Base-by-base conservation (phyloP, 2,113 vertebrate genomes). In the Seriola dumerili region DNA sequence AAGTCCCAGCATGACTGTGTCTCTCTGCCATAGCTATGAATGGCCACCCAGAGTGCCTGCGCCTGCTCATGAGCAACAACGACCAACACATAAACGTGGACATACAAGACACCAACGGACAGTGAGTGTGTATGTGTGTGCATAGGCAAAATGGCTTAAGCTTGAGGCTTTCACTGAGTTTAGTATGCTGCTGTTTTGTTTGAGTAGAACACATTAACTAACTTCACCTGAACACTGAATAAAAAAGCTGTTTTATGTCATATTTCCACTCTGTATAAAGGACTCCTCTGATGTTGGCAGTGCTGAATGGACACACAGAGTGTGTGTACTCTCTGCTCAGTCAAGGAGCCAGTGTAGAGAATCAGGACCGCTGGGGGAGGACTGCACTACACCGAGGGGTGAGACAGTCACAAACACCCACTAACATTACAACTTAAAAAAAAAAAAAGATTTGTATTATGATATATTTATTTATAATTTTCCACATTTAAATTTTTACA, bases 281-380 rank as follows among this genome's bases (percentile, higher is more conserved):
- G 93, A 99, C 97, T 72, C 96, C 98, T 73, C 91, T 99, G 91
- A 99, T 99, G 98, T 65, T 99, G 72, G 97, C 98, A n/a, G 97
- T 99, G 85, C 96, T 99, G 82, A 99, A 97, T 0, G 97, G 98
- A 85, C 97, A 99, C 94, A 97, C 96, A 0, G 98, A 99, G 88
- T 99, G 98, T 62, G 98, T 98, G 52, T 98, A 97, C 93, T 96
- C 96, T 54, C 93, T 99, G 69, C 95, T 99, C 67, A 97, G 97
- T 91, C 98, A 99, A 92, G 98, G 98, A 91, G 97, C 97, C 89
- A 96, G 95, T 12, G 97, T 98, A 23, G 96, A 98, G 93, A 96
- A 96, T 95, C 97, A 96, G 95, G 98, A 99, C 92, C 96, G 97
- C 73, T 97, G 97, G 96, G 97, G 97, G 85, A 96, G 97, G 93